Base-by-base conservation (phyloP, 1,140 invertebrate genomes). In the Solenopsis fugax region DNA sequence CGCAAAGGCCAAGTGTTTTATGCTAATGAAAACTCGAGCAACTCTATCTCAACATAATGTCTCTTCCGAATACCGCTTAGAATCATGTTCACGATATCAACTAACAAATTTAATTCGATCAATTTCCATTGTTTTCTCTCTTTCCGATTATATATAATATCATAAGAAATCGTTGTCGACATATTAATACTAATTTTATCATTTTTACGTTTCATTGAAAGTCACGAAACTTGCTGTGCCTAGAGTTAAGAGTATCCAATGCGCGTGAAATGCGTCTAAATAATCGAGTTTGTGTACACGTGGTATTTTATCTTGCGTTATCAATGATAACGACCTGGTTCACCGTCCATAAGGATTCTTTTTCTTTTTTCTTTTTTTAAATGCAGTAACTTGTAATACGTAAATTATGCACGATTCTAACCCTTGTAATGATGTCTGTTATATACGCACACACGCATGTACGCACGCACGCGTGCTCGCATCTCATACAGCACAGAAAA, bases 301-400 rank as follows among this genome's bases (percentile, higher is more conserved):
- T 24, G 54, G 52, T 52, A 18, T 37, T n/a, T 85, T 90, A 89
- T 90, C 88, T 48, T 5, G 58, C 48, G 71, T 90, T 90, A 90
- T 90, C 89, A 18, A 34, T 9, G 89, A 90, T 90, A 90, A 90
- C 65, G 18, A 0, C 76, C 9, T 45, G 12, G 41, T 77, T 64
- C n/a, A 12, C 9, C 48, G 24, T 54, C 4, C 10, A n/a, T 24
- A 37, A 12, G 24, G n/a, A n/a, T 62, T 45, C 16, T 50, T 34
- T 48, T 48, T 16, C 29, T 48, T 37, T 16, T 45, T 48, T 21
- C 29, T 73, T 52, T 16, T 34, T 16, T 16, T 12, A 29, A 58
- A 41, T 9, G 1, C 10, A 12, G 7, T 34, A 24, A 56, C 45
- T 41, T 24, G 52, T 71, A 29, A 21, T 34, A 71, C 2, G 24